phyloP scores from a whole-genome alignment of 92 coral and sea anemone genomes.

The Epizoanthus illoricatus region DNA sequence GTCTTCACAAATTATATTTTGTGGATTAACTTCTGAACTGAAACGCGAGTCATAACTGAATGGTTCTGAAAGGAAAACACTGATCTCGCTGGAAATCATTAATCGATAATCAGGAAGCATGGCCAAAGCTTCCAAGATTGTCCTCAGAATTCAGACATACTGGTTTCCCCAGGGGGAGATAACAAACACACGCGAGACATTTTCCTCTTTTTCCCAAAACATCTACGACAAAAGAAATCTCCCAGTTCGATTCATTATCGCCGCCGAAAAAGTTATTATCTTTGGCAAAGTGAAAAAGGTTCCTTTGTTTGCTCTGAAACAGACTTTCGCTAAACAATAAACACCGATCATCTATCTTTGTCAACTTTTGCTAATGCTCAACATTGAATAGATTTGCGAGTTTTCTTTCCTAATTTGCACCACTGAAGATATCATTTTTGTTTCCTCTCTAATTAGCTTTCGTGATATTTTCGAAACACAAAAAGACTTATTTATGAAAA shows the following conservation, averaged over 20 bases:
- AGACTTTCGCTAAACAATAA: conserved; percentile 56
- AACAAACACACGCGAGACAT: not conserved
- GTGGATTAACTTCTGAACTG: no score
- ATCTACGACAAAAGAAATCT: conserved; percentile 32
- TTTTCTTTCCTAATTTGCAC: conserved; percentile 38
- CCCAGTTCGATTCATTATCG: conserved; percentile 8
- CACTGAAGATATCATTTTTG: conserved; percentile 18
- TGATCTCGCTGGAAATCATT: no score
- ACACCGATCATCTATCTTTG: conserved; percentile 48
- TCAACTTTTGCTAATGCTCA: conserved; percentile 25
- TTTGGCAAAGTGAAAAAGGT: conserved; percentile 39
- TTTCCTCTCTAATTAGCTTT: conserved; percentile 29
- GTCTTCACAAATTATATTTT: no score
- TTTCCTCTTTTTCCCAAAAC: conserved; percentile 13
- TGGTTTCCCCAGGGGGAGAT: not conserved
- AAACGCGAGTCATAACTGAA: no score
- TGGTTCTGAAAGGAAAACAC: no score
- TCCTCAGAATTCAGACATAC: no score
- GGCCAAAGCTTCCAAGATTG: not conserved
- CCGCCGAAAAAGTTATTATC: conserved; percentile 38
- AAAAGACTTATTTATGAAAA: conserved; percentile 5
- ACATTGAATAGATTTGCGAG: conserved; percentile 22
- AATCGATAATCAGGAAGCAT: not conserved
- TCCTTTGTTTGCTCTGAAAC: conserved; percentile 58
- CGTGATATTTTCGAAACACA: conserved; percentile 18